Conservation (phyloP, 64 coral and sea anemone genomes). For the Stylophora pistillata region DNA sequence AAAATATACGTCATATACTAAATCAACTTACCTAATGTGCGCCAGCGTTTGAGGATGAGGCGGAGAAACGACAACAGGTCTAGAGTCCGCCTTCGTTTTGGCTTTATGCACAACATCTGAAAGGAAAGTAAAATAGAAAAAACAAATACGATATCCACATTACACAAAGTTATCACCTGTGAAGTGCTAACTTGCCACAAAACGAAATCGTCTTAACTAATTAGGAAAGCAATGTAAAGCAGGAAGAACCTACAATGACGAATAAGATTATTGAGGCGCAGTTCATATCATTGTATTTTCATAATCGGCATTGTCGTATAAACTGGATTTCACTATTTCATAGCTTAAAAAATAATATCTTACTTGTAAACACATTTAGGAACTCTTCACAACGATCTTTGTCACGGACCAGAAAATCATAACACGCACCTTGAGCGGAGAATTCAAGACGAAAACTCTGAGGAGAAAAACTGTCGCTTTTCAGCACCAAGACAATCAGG, state of each 20-base stretch:
- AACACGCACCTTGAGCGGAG: slow-evolving; percentile 54
- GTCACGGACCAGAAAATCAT: slow-evolving; percentile 78
- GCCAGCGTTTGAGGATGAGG: slow-evolving; percentile 74
- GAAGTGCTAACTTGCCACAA: neutral
- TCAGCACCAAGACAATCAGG: neutral
- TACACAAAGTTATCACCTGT: neutral
- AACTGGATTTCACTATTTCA: neutral
- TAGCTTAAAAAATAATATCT: neutral
- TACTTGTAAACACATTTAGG: slow-evolving; percentile 57
- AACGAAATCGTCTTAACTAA: no score
- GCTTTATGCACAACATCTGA: slow-evolving; percentile 27
- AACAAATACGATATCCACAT: neutral
- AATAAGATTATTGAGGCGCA: no score
- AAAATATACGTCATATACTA: neutral
- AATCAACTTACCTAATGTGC: slow-evolving; percentile 59
- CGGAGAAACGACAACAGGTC: slow-evolving; percentile 17
- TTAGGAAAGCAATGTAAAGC: no score
- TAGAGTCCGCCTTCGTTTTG: slow-evolving; percentile 15
- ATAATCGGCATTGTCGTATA: no score
- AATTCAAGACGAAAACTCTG: slow-evolving; percentile 94
- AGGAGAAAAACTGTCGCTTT: neutral
- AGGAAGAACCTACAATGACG: no score
- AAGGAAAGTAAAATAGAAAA: neutral
- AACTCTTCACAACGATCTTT: slow-evolving; percentile 73
- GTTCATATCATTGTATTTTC: no score